Percentiles rank a stretch among this genome's conserved stretches.
Evolutionary conservation across 2,888 invertebrate genomes (phyloP).

Genomic region (Allolobophora icterica): DNA sequence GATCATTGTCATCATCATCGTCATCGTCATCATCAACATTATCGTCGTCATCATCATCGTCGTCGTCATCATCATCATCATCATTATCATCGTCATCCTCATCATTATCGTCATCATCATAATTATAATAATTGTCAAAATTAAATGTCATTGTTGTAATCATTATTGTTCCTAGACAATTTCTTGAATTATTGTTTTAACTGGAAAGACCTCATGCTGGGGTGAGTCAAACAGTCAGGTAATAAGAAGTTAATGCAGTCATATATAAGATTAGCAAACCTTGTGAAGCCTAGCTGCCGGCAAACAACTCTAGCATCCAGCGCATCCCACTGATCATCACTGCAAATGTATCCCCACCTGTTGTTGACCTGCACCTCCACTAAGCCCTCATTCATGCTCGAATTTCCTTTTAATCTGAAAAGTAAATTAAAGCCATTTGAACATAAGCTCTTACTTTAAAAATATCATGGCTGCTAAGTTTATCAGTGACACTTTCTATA

Average conservation of each 20-base stretch:
- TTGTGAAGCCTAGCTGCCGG: slow-evolving; percentile 71
- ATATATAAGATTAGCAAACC: not conserved
- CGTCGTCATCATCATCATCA: too few species aligned
- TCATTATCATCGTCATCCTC: too few species aligned
- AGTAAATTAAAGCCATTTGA: not conserved
- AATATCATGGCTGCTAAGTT: not conserved
- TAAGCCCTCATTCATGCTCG: slow-evolving; percentile 66
- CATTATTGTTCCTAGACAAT: not conserved
- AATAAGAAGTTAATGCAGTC: not conserved
- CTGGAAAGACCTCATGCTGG: not conserved
- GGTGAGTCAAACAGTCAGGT: not conserved
- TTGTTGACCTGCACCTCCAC: slow-evolving; percentile 76
- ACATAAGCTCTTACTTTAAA: not conserved
- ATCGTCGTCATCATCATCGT: too few species aligned
- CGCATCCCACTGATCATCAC: slow-evolving; percentile 76
- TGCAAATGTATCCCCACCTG: slow-evolving; percentile 76
- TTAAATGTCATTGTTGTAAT: not conserved
- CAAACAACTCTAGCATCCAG: slow-evolving; percentile 77
- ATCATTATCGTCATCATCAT: too few species aligned
- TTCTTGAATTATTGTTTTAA: not conserved
- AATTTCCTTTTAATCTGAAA: slow-evolving; percentile 18
- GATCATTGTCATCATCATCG: too few species aligned
- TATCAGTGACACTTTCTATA: not conserved
- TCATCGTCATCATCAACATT: too few species aligned
- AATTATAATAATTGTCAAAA: not conserved